A percentile compares a stretch with the other conserved stretches of the same genome.
Conservation (phyloP, 2,888 invertebrate species). For the Agriotes lineatus region DNA sequence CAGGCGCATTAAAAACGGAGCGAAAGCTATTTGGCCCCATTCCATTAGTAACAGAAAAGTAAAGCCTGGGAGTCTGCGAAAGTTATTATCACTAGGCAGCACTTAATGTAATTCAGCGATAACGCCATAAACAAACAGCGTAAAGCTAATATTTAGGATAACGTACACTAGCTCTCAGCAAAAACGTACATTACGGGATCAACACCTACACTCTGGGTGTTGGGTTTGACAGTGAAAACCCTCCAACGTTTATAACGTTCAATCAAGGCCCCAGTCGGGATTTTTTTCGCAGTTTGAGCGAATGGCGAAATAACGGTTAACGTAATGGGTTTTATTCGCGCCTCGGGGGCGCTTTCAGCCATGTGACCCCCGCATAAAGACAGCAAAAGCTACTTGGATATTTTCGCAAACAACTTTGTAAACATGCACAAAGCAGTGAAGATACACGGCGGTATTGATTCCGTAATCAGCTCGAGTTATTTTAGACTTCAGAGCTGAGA, state of each 20-base stretch:
- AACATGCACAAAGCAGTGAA: constrained; percentile 1
- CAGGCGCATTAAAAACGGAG: no score
- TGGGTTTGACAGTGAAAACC: no score
- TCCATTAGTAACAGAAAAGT: no score
- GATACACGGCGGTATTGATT: constrained; percentile 26
- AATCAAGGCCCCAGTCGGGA: no score
- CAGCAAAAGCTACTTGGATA: constrained; percentile 21
- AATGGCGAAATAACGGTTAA: neutral
- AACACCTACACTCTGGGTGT: no score
- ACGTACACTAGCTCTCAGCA: neutral
- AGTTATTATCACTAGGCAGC: neutral
- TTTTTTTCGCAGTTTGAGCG: neutral
- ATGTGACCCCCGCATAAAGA: neutral
- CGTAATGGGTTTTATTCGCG: neutral
- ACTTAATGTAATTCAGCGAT: constrained; percentile 1
- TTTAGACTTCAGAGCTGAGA: constrained; percentile 4
- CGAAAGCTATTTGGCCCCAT: no score
- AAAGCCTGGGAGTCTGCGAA: neutral
- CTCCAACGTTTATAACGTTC: no score
- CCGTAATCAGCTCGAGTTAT: constrained; percentile 16
- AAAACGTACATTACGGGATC: neutral
- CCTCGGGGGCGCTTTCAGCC: neutral
- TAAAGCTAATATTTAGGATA: neutral
- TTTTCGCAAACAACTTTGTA: constrained; percentile 11
- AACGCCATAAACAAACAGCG: neutral